These are phyloP conservation scores for Eupsittula cactorum DNA, from an alignment of 2,113 vertebrate genomes.

Conservation along the genomic window DNA sequence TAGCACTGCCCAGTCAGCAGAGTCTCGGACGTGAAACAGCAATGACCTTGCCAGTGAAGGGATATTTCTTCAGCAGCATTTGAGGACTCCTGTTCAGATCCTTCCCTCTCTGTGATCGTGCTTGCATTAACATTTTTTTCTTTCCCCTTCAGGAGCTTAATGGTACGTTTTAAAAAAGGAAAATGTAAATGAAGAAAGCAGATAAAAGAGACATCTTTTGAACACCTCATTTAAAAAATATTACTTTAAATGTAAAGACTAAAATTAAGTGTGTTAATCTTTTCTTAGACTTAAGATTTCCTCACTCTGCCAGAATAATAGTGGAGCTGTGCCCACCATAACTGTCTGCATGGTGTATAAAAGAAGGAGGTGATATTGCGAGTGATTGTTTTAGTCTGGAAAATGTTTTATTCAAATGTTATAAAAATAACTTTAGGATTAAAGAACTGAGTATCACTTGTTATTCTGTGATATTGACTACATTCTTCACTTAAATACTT, in stretches of 20 bases:
- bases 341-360: background rate
- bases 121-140: background rate
- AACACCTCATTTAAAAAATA: background rate
- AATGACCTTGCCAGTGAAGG: background rate
- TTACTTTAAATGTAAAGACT: background rate
- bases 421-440: background rate
- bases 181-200: background rate
- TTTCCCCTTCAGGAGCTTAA: background rate
- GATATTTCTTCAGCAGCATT: background rate
- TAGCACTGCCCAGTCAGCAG: background rate
- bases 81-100: background rate
- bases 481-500: background rate
- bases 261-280: background rate
- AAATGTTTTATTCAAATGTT: background rate
- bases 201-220: background rate
- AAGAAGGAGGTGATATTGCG: background rate
- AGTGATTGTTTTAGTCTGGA: background rate
- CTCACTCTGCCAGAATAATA: background rate
- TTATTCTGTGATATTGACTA: background rate
- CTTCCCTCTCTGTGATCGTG: background rate
- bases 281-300: background rate
- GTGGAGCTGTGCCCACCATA: background rate
- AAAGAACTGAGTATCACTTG: background rate
- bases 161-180: background rate
- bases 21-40: background rate